Conservation (phyloP, 2,113 vertebrate genomes). For the Dendrocopos noguchii region DNA sequence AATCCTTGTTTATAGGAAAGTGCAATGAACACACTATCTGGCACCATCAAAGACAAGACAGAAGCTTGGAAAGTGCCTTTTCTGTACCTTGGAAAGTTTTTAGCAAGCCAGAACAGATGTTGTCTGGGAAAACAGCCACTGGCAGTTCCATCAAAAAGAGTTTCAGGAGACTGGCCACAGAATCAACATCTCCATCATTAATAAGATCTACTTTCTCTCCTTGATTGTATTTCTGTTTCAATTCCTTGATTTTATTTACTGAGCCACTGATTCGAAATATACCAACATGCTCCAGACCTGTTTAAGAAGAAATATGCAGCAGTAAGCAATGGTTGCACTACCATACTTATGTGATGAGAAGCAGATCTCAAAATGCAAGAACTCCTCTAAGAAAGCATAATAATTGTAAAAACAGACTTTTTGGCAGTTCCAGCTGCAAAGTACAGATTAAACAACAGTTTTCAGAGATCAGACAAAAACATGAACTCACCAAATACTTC, state of each 20-base stretch:
- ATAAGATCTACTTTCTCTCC: slow-evolving; percentile 76
- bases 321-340: not conserved
- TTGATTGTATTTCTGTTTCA: slow-evolving; percentile 78
- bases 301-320: not conserved
- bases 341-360: not conserved
- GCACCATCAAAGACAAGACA: not conserved
- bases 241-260: slow-evolving; percentile 62
- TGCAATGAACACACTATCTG: not conserved
- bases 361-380: not conserved
- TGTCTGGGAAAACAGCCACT: slow-evolving; percentile 76
- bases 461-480: not conserved
- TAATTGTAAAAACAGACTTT: not conserved
- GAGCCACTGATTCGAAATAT: slow-evolving; percentile 82
- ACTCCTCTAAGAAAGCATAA: not conserved
- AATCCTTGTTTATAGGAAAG: not conserved
- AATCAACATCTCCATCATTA: slow-evolving; percentile 76
- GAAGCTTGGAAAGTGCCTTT: not conserved
- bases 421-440: not conserved
- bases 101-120: slow-evolving; percentile 63
- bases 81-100: slow-evolving; percentile 74
- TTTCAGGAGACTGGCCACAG: slow-evolving; percentile 84
- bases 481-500: slow-evolving; percentile 71
- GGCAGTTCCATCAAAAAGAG: slow-evolving; percentile 85
- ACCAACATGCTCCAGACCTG: slow-evolving; percentile 78
- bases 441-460: not conserved